These are phyloP conservation scores for Autographa gamma DNA, from an alignment of 2,888 invertebrate species.

Conservation along the genomic window DNA sequence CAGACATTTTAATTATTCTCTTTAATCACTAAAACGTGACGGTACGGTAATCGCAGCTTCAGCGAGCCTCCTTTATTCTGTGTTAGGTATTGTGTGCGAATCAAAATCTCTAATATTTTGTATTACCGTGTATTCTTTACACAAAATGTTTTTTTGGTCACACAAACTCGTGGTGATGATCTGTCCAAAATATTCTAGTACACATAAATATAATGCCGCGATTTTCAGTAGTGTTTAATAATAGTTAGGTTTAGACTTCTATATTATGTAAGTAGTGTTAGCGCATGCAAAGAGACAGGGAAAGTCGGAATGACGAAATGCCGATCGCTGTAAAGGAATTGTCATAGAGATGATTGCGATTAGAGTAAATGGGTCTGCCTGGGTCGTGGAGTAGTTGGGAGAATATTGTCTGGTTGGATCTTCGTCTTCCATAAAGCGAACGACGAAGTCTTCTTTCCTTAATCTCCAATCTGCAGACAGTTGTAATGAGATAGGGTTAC, in stretches of 20 bases:
- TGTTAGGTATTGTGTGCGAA: constrained; percentile 44
- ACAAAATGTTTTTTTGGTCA: constrained; percentile 70
- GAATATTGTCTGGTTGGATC: constrained; percentile 7
- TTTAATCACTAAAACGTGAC: not conserved
- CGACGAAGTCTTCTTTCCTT: constrained; percentile 5
- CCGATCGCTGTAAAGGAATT: constrained; percentile 55
- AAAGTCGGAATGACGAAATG: constrained; percentile 57
- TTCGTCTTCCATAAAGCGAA: constrained; percentile 10
- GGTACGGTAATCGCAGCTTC: not conserved
- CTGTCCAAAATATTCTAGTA: constrained; percentile 78
- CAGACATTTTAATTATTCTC: not conserved
- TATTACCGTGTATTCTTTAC: constrained; percentile 65
- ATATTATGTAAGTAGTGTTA: constrained; percentile 60
- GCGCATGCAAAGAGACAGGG: constrained; percentile 63
- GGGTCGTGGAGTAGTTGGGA: constrained; percentile 25
- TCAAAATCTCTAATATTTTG: constrained; percentile 60
- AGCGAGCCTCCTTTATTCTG: constrained; percentile 13
- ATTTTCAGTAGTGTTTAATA: constrained; percentile 63
- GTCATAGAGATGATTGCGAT: constrained; percentile 44
- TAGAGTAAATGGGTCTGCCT: constrained; percentile 32
- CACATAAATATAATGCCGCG: constrained; percentile 56
- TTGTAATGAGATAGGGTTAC: constrained; percentile 61
- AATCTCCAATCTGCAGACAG: constrained; percentile 28
- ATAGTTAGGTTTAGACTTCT: constrained; percentile 65
- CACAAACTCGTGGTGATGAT: constrained; percentile 76